Conservation (phyloP, 2,113 vertebrate species). For the Anthoscopus minutus region DNA sequence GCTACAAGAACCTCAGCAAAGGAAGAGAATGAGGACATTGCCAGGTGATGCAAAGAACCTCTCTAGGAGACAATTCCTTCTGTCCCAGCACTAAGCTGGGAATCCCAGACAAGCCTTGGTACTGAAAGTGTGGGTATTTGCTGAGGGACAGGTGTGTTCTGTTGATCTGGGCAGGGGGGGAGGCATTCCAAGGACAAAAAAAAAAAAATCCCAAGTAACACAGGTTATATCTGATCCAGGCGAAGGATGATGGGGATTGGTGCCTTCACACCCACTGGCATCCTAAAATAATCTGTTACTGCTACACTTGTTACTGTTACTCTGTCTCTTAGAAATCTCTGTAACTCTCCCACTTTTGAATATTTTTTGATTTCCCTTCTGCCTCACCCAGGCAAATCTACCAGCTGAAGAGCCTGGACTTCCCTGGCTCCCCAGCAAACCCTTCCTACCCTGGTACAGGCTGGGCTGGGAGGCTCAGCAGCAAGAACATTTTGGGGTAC, state of each 20-base stretch:
- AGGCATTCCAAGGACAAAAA: neutral
- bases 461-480: neutral
- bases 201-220: neutral
- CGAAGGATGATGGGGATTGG: neutral
- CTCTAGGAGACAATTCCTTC: neutral
- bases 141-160: neutral
- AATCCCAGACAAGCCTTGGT: neutral
- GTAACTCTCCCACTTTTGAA: neutral
- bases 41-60: neutral
- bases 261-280: slow-evolving; percentile 11
- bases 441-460: neutral
- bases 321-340: neutral
- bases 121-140: neutral
- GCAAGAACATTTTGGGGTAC: neutral
- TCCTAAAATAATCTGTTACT: slow-evolving; percentile 18
- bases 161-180: neutral
- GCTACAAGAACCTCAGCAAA: neutral
- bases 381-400: neutral
- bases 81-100: neutral
- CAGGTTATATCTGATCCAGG: neutral
- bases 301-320: neutral
- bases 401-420: neutral
- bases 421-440: neutral
- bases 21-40: neutral
- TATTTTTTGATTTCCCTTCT: neutral